Evolutionary conservation across 1,140 invertebrate species (phyloP), one percentile per base, ranked within the genome.

Genomic region (Saccostrea glomerata): DNA sequence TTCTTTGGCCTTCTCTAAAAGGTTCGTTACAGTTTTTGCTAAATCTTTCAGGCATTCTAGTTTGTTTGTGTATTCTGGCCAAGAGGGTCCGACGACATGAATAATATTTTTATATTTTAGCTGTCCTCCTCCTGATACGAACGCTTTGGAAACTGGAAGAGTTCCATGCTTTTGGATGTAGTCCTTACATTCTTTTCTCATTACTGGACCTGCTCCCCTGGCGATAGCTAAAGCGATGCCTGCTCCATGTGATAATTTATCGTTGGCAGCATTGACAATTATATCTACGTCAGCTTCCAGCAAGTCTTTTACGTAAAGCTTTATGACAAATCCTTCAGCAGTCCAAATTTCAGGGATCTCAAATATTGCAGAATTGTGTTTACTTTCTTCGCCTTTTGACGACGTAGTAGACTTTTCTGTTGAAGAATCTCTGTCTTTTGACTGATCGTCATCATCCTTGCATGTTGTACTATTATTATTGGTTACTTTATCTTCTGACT

Each of bases 221-320:
- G 89, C 77, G 23, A 92, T 92, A 13, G 56, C 63, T 13, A 55
- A 54, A 3, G 91, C 91, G 0, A 91, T 89, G 58, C 91, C 91
- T 13, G 85, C 91, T 82, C 84, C 88, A 82, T 92, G 89, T 7
- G n/a, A 30, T 9, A 92, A 20, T 0, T 63, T 12, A 2, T 88
- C 88, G 85, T 91, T 91, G 9, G 91, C 90, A 63, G 90, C 89
- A 89, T 91, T 92, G 23, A 90, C 90, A 73, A 92, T 89, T n/a
- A 84, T 89, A 70, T 92, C 90, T 2, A 91, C 86, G 11, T 83
- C 23, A 66, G 60, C 85, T 77, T 88, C 85, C 77, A 66, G 23
- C 20, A 66, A 20, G 23, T 66, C 60, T 2, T n/a, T 13, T 20
- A n/a, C 15, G 20, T 66, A 66, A n/a, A 66, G 20, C 20, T 66